These are phyloP conservation scores for Crioceris asparagi DNA, from an alignment of 2,888 invertebrate genomes.

Conservation along the genomic window DNA sequence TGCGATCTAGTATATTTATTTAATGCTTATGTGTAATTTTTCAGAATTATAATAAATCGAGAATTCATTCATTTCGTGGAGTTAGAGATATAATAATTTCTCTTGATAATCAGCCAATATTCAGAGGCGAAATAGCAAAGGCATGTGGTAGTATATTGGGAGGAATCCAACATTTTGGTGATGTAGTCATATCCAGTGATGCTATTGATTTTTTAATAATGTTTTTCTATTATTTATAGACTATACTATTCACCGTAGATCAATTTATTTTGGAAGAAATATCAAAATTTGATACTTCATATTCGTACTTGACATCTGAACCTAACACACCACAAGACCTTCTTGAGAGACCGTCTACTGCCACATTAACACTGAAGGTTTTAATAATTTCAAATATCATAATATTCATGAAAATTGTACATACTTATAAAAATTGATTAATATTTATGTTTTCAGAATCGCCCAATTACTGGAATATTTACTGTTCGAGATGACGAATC, in stretches of 20 bases:
- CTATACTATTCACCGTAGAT: slow-evolving; percentile 73
- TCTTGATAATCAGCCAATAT: slow-evolving; percentile 58
- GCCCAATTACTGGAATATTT: slow-evolving; percentile 20
- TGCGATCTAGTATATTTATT: background rate
- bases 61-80: slow-evolving; percentile 73
- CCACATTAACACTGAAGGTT: too few relatives aligned
- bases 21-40: slow-evolving; percentile 18
- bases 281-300: slow-evolving; percentile 42
- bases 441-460: slow-evolving; percentile 17
- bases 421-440: slow-evolving; percentile 1
- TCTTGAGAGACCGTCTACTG: slow-evolving; percentile 49
- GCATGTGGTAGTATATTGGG: slow-evolving; percentile 66
- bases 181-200: slow-evolving; percentile 38
- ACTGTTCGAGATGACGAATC: slow-evolving; percentile 5
- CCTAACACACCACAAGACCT: slow-evolving; percentile 23
- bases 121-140: slow-evolving; percentile 71
- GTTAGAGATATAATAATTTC: slow-evolving; percentile 59
- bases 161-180: slow-evolving; percentile 57
- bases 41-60: slow-evolving; percentile 81
- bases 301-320: slow-evolving; percentile 32
- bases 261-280: slow-evolving; percentile 58
- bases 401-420: background rate
- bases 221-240: slow-evolving; percentile 44
- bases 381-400: too few relatives aligned
- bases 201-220: slow-evolving; percentile 3